Evolutionary conservation across 2,113 vertebrate species (phyloP).

Genomic region (Pao palembangensis): DNA sequence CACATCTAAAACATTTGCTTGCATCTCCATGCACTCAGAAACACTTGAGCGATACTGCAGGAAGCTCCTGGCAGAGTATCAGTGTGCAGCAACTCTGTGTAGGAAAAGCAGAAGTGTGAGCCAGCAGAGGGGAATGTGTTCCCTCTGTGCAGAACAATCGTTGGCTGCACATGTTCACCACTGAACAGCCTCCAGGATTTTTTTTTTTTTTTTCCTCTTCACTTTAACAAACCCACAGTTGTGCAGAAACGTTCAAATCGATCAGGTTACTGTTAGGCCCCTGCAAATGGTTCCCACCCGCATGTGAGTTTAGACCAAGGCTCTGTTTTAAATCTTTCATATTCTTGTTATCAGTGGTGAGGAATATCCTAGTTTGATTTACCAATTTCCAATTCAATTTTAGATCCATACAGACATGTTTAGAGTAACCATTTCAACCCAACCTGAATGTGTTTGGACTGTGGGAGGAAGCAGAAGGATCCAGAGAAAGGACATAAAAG

Average conservation of each 20-base stretch:
- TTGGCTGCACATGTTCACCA: slow-evolving; percentile 32
- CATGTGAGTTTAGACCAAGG: not conserved
- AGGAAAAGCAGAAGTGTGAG: slow-evolving; percentile 28
- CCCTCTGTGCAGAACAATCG: slow-evolving; percentile 56
- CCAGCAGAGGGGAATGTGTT: slow-evolving; percentile 46
- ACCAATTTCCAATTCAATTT: not conserved
- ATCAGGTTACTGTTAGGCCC: slow-evolving; percentile 22
- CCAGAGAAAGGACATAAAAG: too few species aligned
- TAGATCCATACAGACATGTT: too few species aligned
- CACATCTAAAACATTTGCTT: too few species aligned
- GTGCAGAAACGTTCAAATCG: slow-evolving; percentile 15
- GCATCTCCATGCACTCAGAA: too few species aligned
- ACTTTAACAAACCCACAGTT: slow-evolving; percentile 34
- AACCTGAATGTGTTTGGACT: too few species aligned
- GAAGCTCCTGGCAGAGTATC: slow-evolving; percentile 11
- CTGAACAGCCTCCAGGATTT: slow-evolving; percentile 27
- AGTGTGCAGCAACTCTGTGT: slow-evolving; percentile 19
- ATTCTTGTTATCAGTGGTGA: not conserved
- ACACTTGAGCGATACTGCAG: not conserved
- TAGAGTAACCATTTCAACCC: too few species aligned
- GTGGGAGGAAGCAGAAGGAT: too few species aligned
- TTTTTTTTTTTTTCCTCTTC: slow-evolving; percentile 16
- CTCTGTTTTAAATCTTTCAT: too few species aligned
- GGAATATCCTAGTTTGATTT: not conserved
- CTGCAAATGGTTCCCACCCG: slow-evolving; percentile 18